Conservation (phyloP, 2,797 vertebrate genomes). For the Tiaroga cobitis region DNA sequence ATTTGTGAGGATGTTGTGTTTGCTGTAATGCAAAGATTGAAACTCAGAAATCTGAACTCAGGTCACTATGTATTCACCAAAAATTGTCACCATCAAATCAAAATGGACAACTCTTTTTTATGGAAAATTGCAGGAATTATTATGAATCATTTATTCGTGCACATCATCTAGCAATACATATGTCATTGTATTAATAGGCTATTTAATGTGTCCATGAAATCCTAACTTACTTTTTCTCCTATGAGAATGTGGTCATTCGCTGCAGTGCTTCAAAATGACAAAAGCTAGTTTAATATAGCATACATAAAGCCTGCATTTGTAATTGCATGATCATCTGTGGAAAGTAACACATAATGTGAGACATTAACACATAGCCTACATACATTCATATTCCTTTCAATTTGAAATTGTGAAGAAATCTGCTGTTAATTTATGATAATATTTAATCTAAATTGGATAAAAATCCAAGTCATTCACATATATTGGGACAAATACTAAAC, state of each 20-base stretch:
- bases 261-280: background rate
- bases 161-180: background rate
- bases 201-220: background rate
- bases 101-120: background rate
- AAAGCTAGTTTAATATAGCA: background rate
- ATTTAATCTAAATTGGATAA: background rate
- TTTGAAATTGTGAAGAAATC: background rate
- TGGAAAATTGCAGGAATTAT: background rate
- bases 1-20: background rate
- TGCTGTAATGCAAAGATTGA: background rate
- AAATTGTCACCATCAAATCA: background rate
- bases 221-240: background rate
- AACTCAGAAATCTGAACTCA: background rate
- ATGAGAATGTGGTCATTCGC: background rate
- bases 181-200: too few relatives aligned
- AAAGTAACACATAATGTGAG: background rate
- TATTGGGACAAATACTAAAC: background rate
- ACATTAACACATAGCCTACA: background rate
- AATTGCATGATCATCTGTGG: background rate
- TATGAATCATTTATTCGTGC: background rate
- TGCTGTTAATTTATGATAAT: background rate
- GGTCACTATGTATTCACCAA: background rate
- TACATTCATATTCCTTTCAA: background rate
- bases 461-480: background rate
- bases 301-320: background rate